phyloP scores from a whole-genome alignment of 2,113 vertebrate species.

The Amazona guildingii region DNA sequence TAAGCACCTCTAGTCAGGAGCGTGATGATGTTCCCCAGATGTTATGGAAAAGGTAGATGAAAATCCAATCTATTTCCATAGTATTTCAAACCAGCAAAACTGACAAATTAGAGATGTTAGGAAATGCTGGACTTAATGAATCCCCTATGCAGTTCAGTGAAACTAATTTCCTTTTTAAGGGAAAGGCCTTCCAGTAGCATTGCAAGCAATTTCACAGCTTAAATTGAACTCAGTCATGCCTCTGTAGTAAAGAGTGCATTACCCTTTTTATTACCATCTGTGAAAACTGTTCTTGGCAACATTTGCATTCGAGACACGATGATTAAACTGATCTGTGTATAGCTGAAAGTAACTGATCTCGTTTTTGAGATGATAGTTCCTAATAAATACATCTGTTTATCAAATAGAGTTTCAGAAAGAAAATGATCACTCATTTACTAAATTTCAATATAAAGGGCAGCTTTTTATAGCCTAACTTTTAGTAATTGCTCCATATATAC shows the following conservation, averaged over 20 bases:
- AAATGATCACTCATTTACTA: background rate
- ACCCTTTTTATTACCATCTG: background rate
- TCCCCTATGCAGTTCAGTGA: background rate
- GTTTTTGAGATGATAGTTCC: background rate
- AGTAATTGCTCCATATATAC: background rate
- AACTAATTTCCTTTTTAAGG: background rate
- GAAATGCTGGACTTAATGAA: background rate
- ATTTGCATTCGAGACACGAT: background rate
- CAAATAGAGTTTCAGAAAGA: background rate
- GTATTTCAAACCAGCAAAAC: background rate
- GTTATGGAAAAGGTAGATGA: background rate
- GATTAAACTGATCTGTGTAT: background rate
- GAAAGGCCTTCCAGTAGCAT: background rate
- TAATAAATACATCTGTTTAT: constrained; percentile 9
- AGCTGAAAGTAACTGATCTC: background rate
- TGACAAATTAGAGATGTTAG: background rate
- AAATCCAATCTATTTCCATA: background rate
- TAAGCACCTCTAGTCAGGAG: background rate
- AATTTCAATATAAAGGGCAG: background rate
- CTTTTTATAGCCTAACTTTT: background rate
- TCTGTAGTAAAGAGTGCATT: background rate
- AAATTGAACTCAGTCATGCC: constrained; percentile 9
- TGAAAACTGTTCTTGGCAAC: background rate
- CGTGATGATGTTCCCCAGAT: background rate
- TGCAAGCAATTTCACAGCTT: constrained; percentile 22